A percentile compares a stretch with the other conserved stretches of the same genome.
These are phyloP conservation scores for Coranthus polyacanthus DNA, from an alignment of 2,797 vertebrate genomes.

Conservation along the genomic window DNA sequence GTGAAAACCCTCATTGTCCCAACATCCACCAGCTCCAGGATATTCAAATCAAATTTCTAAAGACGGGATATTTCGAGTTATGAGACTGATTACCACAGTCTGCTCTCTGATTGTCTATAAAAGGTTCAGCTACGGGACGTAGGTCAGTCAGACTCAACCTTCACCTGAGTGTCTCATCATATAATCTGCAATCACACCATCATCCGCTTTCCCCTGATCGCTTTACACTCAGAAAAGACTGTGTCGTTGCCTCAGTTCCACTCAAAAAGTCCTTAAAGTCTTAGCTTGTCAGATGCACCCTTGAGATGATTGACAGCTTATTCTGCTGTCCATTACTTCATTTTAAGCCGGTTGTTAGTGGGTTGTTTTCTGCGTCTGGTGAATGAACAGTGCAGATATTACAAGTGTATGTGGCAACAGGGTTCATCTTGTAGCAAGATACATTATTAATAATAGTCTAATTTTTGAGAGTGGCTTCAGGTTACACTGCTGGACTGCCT, in stretches of 20 bases:
- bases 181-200: conserved; percentile 37
- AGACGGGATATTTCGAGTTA: background rate
- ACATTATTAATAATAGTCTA: conserved; percentile 4
- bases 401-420: background rate
- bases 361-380: conserved; percentile 20
- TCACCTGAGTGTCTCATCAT: conserved; percentile 32
- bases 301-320: conserved; percentile 45
- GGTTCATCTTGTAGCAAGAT: conserved; percentile 28
- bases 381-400: conserved; percentile 2
- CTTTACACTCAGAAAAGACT: conserved; percentile 30
- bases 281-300: conserved; percentile 17
- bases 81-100: background rate
- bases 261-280: conserved; percentile 45
- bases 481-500: conserved; percentile 13
- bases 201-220: conserved; percentile 31
- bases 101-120: background rate
- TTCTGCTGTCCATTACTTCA: conserved; percentile 10
- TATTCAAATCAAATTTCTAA: background rate
- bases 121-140: background rate
- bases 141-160: conserved; percentile 21
- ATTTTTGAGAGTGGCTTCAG: conserved; percentile 22
- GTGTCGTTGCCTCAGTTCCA: conserved; percentile 17
- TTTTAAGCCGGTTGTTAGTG: conserved; percentile 12
- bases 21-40: background rate
- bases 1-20: no score